Conservation (phyloP, 1,140 invertebrate genomes). For the Drosophila auraria region DNA sequence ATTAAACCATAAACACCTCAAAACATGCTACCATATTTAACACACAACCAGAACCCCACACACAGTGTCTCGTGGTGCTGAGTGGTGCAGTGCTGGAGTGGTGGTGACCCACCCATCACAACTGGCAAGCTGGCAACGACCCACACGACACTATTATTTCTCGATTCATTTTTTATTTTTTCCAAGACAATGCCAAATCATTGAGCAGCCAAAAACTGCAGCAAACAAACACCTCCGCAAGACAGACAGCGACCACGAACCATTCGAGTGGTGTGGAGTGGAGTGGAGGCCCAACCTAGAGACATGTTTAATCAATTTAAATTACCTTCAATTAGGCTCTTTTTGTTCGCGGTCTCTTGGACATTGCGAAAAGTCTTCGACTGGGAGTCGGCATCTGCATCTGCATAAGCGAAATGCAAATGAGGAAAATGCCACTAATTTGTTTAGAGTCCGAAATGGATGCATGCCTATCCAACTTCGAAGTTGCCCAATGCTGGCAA, state of each 20-base stretch:
- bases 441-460: constrained; percentile 49
- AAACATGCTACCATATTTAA: constrained; percentile 77
- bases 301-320: constrained; percentile 81
- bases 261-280: constrained; percentile 18
- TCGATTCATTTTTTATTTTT: constrained; percentile 42
- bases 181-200: constrained; percentile 72
- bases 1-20: constrained; percentile 79
- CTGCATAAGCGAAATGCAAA: constrained; percentile 59
- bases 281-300: constrained; percentile 61
- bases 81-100: neutral
- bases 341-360: constrained; percentile 54
- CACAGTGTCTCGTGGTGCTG: constrained; percentile 25
- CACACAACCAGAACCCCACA: constrained; percentile 53
- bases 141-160: constrained; percentile 57
- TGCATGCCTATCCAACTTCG: constrained; percentile 49
- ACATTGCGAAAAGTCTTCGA: constrained; percentile 57
- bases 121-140: constrained; percentile 55
- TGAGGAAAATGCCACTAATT: constrained; percentile 68
- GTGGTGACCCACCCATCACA: constrained; percentile 43
- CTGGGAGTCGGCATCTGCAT: constrained; percentile 23
- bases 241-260: constrained; percentile 42
- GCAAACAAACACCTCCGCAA: constrained; percentile 65
- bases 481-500: constrained; percentile 54
- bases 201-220: constrained; percentile 67
- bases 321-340: constrained; percentile 81